Percentiles rank a stretch among this genome's conserved stretches.
Conservation (phyloP, 2,888 invertebrate species). For the Tineola bisselliella region DNA sequence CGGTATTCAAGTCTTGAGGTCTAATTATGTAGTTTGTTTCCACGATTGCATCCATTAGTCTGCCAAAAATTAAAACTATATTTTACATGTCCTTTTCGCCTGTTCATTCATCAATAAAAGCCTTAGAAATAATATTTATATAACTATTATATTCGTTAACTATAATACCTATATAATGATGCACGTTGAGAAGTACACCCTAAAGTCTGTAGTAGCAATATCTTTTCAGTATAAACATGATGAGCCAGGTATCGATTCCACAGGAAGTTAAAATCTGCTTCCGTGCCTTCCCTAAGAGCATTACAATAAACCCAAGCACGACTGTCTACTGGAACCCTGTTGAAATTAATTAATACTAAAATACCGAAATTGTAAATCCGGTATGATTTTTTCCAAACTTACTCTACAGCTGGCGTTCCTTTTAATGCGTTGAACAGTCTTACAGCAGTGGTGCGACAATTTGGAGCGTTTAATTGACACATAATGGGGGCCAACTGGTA, state of each 20-base stretch:
- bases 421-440: slow-evolving; percentile 29
- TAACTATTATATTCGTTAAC: too few species aligned
- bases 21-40: slow-evolving; percentile 41
- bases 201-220: slow-evolving; percentile 70
- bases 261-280: slow-evolving; percentile 71
- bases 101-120: too few species aligned
- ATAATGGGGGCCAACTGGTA: slow-evolving; percentile 43
- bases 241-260: slow-evolving; percentile 69
- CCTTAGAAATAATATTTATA: too few species aligned
- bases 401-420: background rate
- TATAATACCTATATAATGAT: slow-evolving; percentile 52
- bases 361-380: too few species aligned
- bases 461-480: slow-evolving; percentile 30
- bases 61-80: too few species aligned
- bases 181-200: slow-evolving; percentile 71
- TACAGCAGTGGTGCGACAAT: slow-evolving; percentile 31
- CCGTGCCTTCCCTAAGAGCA: slow-evolving; percentile 70
- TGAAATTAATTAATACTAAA: slow-evolving; percentile 12
- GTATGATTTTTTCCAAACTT: too few species aligned
- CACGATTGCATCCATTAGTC: slow-evolving; percentile 38
- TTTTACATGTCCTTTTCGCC: too few species aligned
- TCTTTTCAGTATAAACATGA: slow-evolving; percentile 75
- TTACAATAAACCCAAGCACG: slow-evolving; percentile 80
- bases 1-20: slow-evolving; percentile 52
- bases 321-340: slow-evolving; percentile 53